These are phyloP conservation scores for Choloepus didactylus DNA, from an alignment of 2,797 vertebrate genomes.

Conservation along the genomic window DNA sequence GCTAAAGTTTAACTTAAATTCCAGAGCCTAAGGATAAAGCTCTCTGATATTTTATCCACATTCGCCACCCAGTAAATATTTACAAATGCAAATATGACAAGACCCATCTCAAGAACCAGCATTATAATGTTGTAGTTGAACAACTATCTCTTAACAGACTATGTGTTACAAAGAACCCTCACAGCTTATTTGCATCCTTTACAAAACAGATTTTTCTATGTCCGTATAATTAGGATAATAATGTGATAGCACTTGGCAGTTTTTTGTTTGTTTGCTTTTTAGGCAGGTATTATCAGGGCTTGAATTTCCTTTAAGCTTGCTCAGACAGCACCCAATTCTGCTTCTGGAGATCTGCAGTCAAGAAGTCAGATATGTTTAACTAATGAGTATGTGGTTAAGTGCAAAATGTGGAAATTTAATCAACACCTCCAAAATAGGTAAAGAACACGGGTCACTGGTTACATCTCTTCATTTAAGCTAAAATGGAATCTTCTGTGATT, in stretches of 20 bases:
- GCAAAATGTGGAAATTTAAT: not conserved
- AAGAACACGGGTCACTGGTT: not conserved
- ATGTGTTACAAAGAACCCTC: not conserved
- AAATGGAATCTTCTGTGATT: slow-evolving; percentile 19
- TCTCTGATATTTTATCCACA: slow-evolving; percentile 25
- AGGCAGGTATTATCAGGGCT: not conserved
- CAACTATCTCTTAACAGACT: slow-evolving; percentile 13
- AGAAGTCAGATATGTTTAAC: not conserved
- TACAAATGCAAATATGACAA: slow-evolving; percentile 48
- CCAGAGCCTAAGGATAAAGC: not conserved
- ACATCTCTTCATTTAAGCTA: slow-evolving; percentile 35
- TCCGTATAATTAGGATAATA: not conserved
- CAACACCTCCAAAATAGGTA: not conserved
- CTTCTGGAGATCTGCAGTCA: not conserved
- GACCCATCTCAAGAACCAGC: not conserved
- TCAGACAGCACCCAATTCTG: not conserved
- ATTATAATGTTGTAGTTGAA: slow-evolving; percentile 9
- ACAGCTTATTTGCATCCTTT: not conserved
- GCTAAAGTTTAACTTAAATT: slow-evolving; percentile 48
- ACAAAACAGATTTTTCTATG: not conserved
- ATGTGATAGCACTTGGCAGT: not conserved
- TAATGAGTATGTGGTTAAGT: not conserved
- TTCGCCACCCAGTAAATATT: slow-evolving; percentile 37
- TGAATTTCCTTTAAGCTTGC: slow-evolving; percentile 5
- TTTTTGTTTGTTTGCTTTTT: not conserved